A percentile compares a stretch with the other conserved stretches of the same genome.
Conservation (phyloP, 37 sponge, comb jelly and placozoan genomes). For the Aplysina aerophoba region DNA sequence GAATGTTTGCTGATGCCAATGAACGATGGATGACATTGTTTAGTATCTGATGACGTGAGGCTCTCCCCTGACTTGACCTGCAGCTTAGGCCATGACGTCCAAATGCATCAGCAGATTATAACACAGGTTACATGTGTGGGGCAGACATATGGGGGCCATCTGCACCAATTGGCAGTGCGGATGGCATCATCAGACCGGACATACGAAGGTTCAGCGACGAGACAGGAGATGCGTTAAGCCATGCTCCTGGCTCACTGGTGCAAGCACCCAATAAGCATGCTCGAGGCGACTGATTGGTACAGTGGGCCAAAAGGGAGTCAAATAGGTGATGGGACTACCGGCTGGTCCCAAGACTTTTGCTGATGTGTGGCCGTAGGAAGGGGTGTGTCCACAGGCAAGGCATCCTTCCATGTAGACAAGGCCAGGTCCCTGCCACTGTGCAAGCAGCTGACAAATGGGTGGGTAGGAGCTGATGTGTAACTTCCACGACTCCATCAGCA, state of each 20-base stretch:
- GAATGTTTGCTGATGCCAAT: background rate
- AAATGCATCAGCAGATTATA: background rate
- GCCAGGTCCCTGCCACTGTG: background rate
- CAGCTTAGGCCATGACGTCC: constrained; percentile 24
- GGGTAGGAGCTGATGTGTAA: constrained; percentile 33
- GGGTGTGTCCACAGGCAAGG: background rate
- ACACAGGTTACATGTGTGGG: background rate
- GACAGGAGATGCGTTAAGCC: constrained; percentile 1
- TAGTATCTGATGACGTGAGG: background rate
- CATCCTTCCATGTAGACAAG: constrained; percentile 6
- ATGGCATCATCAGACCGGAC: constrained; percentile 21
- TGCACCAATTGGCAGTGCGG: background rate
- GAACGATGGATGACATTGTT: constrained; percentile 28
- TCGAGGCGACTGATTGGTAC: background rate
- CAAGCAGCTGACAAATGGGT: background rate
- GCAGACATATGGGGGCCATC: background rate
- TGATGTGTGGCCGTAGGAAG: background rate
- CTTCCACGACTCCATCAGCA: constrained; percentile 34
- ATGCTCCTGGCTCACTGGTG: constrained; percentile 12
- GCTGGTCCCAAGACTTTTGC: constrained; percentile 49
- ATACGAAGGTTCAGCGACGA: constrained; percentile 23
- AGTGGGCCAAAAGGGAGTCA: background rate
- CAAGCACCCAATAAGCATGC: constrained; percentile 3
- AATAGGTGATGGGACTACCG: background rate
- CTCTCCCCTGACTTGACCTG: background rate